Percentiles rank a stretch among this genome's conserved stretches.
Evolutionary conservation across 2,888 invertebrate genomes (phyloP).

Genomic region (Allophyes oxyacanthae): DNA sequence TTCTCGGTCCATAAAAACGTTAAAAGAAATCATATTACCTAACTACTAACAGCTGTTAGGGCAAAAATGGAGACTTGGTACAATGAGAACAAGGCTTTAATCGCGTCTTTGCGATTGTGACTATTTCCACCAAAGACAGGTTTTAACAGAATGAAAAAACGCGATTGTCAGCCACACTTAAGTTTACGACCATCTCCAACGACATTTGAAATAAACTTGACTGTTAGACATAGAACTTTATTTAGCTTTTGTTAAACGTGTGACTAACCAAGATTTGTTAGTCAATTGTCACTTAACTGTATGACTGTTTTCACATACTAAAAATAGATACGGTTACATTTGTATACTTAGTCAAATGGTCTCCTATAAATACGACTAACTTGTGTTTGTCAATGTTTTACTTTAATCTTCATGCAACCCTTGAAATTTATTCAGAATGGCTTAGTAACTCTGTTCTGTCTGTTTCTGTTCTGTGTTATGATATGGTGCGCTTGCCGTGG

Average conservation of each 20-base stretch:
- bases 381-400: too few species aligned
- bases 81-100: neutral
- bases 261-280: constrained; percentile 42
- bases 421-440: too few species aligned
- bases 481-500: too few species aligned
- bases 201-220: neutral
- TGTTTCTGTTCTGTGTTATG: too few species aligned
- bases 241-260: constrained; percentile 12
- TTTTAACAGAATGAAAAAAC: neutral
- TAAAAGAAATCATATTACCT: too few species aligned
- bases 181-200: neutral
- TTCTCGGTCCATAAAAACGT: too few species aligned
- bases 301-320: constrained; percentile 39
- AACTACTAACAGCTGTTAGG: too few species aligned
- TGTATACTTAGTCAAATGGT: constrained; percentile 20
- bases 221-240: constrained; percentile 7
- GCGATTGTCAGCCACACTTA: neutral
- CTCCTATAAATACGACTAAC: constrained; percentile 25
- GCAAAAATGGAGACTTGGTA: too few species aligned
- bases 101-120: neutral
- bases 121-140: neutral
- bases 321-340: constrained; percentile 29
- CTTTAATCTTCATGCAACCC: too few species aligned
- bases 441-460: too few species aligned
- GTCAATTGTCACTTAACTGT: constrained; percentile 43